phyloP scores from a whole-genome alignment of 2,797 vertebrate species.

The Helostoma temminkii region DNA sequence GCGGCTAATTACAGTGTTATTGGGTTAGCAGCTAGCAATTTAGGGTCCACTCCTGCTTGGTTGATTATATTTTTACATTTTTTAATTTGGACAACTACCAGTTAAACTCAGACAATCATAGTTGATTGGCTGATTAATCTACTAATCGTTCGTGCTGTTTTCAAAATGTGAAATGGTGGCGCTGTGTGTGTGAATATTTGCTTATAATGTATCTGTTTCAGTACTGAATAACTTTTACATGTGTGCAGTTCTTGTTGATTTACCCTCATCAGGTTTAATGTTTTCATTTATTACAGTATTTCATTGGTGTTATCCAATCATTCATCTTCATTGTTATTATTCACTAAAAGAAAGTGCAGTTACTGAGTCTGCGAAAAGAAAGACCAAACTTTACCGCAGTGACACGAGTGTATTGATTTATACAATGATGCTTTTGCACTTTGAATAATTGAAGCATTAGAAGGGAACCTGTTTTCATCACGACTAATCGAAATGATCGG shows the following conservation, averaged over 20 bases:
- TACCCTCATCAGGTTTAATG: conserved; percentile 1
- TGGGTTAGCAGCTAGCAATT: too few relatives aligned
- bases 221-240: background rate
- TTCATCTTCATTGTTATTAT: background rate
- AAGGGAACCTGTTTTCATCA: background rate
- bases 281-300: background rate
- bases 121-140: too few relatives aligned
- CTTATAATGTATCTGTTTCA: too few relatives aligned
- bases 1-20: too few relatives aligned
- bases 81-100: too few relatives aligned
- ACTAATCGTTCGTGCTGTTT: too few relatives aligned
- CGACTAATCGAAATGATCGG: conserved; percentile 5
- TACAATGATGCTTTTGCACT: background rate
- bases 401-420: conserved; percentile 24
- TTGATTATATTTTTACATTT: too few relatives aligned
- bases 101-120: too few relatives aligned
- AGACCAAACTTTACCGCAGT: background rate
- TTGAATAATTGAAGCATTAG: background rate
- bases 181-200: too few relatives aligned
- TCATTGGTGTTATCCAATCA: background rate
- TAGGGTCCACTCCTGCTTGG: too few relatives aligned
- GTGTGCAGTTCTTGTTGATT: background rate
- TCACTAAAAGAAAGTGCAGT: background rate
- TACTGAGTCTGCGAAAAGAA: background rate
- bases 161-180: too few relatives aligned